Evolutionary conservation across 2,113 vertebrate species (phyloP).

Genomic region (Trochalopteron elliotii): DNA sequence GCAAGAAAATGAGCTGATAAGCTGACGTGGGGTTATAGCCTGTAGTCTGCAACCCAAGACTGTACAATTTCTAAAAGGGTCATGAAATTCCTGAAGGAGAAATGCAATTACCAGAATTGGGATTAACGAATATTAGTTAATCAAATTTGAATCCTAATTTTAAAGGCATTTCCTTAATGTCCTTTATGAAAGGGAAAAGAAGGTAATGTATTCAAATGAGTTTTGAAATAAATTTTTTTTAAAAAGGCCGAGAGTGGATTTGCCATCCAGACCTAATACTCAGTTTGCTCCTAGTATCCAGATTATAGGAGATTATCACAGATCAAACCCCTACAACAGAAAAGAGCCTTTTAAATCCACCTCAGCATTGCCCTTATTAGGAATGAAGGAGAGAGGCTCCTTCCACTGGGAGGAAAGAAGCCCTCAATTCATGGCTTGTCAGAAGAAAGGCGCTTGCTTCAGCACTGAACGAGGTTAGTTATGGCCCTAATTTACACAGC

Average conservation of each 20-base stretch:
- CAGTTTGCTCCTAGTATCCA: background rate
- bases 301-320: background rate
- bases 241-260: background rate
- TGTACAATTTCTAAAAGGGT: background rate
- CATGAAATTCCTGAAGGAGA: background rate
- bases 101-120: background rate
- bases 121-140: conserved; percentile 20
- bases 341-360: conserved; percentile 12
- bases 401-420: background rate
- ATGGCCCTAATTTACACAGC: conserved; percentile 52
- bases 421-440: conserved; percentile 51
- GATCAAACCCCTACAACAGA: background rate
- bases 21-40: background rate
- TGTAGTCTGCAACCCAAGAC: background rate
- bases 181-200: background rate
- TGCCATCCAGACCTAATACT: background rate
- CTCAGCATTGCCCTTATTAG: background rate
- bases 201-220: background rate
- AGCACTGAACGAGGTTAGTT: conserved; percentile 49
- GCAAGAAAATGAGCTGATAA: background rate
- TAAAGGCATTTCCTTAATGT: background rate
- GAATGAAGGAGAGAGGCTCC: background rate
- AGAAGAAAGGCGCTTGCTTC: conserved; percentile 47
- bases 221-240: conserved; percentile 2
- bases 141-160: background rate